Base-by-base conservation (phyloP, 2,797 vertebrate genomes). In the Xerus rutilus region DNA sequence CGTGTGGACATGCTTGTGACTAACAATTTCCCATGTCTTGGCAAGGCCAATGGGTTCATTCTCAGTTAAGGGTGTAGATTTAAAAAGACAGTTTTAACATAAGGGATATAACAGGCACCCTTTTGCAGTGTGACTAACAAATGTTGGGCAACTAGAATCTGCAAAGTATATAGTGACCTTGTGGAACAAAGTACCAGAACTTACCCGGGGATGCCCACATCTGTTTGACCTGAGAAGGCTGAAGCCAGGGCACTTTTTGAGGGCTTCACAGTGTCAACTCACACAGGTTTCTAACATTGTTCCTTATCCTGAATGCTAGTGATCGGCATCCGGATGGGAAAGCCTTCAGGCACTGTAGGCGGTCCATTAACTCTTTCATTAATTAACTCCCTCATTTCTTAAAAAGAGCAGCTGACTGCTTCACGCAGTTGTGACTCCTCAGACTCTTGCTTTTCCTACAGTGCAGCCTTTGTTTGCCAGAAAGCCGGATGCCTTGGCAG, bases 351-450 rank as follows among this genome's bases (percentile, higher is more conserved):
- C 78, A 70, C 39, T 88, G 14, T 87, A 90, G n/a, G 25, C 62
- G 35, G 74, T 78, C 4, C 45, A 72, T 72, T 91, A 96, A 93
- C 64, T 96, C 70, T 49, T 94, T 92, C 57, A 77, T 88, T 77
- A 47, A 91, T 65, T 87, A 96, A 87, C 64, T 88, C 85, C 54
- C 83, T 77, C 35, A 79, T 94, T 88, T 89, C 74, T 59, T 86
- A 14, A 32, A 78, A 52, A 73, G 84, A 95, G 70, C 78, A 91
- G 79, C 52, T 77, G 35, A 93, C 49, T 93, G 59, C 35, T 91
- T 88, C 91, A n/a, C 21, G 20, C 28, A 25, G 18, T 23, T 92
- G 49, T 77, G 57, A n/a, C 49, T 85, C 17, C 52, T 35, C 54
- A 72, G 52, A 79, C 25, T 82, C 57, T 82, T 82, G 43, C 21